Evolutionary conservation across 2,888 invertebrate species (phyloP), one percentile per base, ranked within the genome.

Genomic region (Platycnemis pennipes): DNA sequence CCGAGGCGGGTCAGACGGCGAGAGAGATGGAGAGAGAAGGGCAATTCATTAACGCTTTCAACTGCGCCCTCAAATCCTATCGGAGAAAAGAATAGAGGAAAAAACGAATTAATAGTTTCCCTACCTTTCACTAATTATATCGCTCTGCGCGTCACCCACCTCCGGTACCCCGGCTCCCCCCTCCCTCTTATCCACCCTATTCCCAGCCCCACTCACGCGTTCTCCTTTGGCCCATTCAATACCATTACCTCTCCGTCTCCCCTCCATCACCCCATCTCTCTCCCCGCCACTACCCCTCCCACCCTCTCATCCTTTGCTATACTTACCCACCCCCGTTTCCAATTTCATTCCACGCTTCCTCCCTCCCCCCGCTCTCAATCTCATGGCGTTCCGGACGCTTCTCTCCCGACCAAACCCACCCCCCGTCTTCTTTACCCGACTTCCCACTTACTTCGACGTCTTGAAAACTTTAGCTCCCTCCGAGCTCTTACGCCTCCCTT

Each of bases 61-160:
- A 37, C 77, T 77, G 77, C 77, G 77, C 11, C 77, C 77, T 77
- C 26, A 77, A 77, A 77, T 77, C 77, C 77, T 77, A 87, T 87
- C 44, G 87, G 44, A n/a, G 87, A 26, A 3, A 87, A 87, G 46
- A 87, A 46, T 45, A 46, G 44, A 46, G n/a, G 46, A 87, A 45
- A 87, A 44, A 44, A 87, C n/a, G 87, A 45, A 87, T 87, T 87
- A 87, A 87, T 87, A 87, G 87, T 44, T 87, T n/a, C 45, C 45
- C 45, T 87, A 26, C 46, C 87, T 87, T 87, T 87, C 87, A 46
- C 87, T 87, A 87, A 87, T 87, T 87, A 87, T 45, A 87, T 86
- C 42, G 86, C 22, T 44, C 44, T 26, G 19, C 26, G 45, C 26
- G 5, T 46, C 44, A 3, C 87, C 46, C 87, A 5, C n/a, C 22